A percentile compares a stretch with the other conserved stretches of the same genome.
Evolutionary conservation across 2,113 vertebrate species (phyloP).

Genomic region (Pachycephala philippinensis): DNA sequence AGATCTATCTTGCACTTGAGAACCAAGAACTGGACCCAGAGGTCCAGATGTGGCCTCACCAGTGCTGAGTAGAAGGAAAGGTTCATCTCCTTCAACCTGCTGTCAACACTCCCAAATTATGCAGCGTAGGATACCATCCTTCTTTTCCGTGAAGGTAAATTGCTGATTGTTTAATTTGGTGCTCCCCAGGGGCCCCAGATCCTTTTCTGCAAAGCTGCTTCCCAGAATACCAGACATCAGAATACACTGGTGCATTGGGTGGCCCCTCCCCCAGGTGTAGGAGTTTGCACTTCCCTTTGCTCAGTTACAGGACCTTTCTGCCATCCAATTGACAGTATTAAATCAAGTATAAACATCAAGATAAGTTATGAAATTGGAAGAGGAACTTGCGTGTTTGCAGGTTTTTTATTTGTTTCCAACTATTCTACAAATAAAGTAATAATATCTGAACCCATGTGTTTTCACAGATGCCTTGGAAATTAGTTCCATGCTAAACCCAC

Average conservation of each 20-base stretch:
- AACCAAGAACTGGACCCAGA: background rate
- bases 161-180: background rate
- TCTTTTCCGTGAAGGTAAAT: rapidly evolving
- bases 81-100: background rate
- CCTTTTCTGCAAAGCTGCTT: background rate
- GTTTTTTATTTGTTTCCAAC: background rate
- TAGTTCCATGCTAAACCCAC: background rate
- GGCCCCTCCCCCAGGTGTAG: background rate
- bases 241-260: background rate
- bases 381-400: background rate
- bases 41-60: background rate
- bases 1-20: background rate
- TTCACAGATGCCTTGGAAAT: background rate
- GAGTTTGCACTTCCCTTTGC: background rate
- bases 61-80: background rate
- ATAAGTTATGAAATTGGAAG: background rate
- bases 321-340: background rate
- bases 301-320: background rate
- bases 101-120: background rate
- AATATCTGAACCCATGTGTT: background rate
- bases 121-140: background rate
- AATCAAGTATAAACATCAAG: background rate
- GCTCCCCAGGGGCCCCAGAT: background rate
- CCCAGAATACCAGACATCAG: background rate
- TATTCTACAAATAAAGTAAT: background rate